Evolutionary conservation across 2,888 invertebrate species (phyloP).

Genomic region (Abscondita cerata): DNA sequence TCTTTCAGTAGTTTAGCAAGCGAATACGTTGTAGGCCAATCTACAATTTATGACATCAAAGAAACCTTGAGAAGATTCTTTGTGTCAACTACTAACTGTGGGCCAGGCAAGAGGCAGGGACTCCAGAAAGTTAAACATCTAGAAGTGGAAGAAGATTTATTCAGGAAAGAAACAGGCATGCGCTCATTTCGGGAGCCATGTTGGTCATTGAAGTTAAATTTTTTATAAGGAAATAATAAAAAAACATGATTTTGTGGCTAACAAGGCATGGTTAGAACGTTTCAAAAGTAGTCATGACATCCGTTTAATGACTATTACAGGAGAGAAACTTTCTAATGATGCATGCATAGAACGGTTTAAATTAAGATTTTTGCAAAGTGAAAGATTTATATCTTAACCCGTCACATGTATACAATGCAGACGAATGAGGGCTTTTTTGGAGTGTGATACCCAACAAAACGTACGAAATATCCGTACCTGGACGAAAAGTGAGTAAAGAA

Average conservation of each 20-base stretch:
- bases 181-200: neutral
- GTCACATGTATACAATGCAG: too few relatives aligned
- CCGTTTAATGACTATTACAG: too few relatives aligned
- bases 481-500: too few relatives aligned
- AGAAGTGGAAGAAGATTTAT: slow-evolving; percentile 39
- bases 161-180: slow-evolving; percentile 1
- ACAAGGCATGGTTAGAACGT: too few relatives aligned
- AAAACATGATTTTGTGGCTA: too few relatives aligned
- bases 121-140: slow-evolving; percentile 32
- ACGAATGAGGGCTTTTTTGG: slow-evolving; percentile 1
- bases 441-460: neutral
- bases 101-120: slow-evolving; percentile 25
- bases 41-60: slow-evolving; percentile 23
- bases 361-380: neutral
- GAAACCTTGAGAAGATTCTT: slow-evolving; percentile 23
- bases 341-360: neutral
- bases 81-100: slow-evolving; percentile 26
- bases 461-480: slow-evolving; percentile 1
- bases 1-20: slow-evolving; percentile 18
- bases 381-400: slow-evolving; percentile 1
- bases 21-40: slow-evolving; percentile 35
- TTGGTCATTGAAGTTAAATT: slow-evolving; percentile 27
- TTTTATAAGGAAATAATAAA: slow-evolving; percentile 1
- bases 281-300: too few relatives aligned
- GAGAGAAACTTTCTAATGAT: too few relatives aligned